phyloP scores from a whole-genome alignment of 2,113 vertebrate species.

The Austrofundulus limnaeus region DNA sequence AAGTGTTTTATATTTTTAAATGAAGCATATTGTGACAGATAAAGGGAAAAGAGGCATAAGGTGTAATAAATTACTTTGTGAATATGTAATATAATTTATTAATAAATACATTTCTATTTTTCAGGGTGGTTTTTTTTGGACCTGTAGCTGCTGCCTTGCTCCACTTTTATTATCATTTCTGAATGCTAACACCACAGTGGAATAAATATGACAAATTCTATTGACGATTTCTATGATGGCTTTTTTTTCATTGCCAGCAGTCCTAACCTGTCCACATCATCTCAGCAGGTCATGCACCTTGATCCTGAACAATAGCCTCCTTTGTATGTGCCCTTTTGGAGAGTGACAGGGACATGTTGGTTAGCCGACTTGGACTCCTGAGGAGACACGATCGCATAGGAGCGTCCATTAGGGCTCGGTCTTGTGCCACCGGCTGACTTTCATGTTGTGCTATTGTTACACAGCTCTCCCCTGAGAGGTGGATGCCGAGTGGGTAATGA shows the following conservation, averaged over 20 bases:
- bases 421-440: constrained; percentile 60
- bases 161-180: neutral
- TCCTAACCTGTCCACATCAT: constrained; percentile 41
- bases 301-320: constrained; percentile 62
- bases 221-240: constrained; percentile 16
- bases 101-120: neutral
- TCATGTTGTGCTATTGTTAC: constrained; percentile 73
- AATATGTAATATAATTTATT: neutral
- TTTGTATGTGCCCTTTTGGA: constrained; percentile 63
- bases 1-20: too few relatives aligned
- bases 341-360: constrained; percentile 67
- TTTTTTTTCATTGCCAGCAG: constrained; percentile 22
- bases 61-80: neutral
- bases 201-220: neutral
- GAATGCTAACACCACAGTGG: neutral
- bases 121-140: neutral
- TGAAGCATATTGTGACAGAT: too few relatives aligned
- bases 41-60: neutral
- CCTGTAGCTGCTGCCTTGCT: neutral
- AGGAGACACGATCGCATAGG: constrained; percentile 46
- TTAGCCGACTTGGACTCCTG: constrained; percentile 60
- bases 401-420: constrained; percentile 64
- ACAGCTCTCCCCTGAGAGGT: constrained; percentile 61
- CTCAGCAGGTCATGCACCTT: constrained; percentile 54
- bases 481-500: constrained; percentile 73